Evolutionary conservation across 2,113 vertebrate genomes (phyloP).

Genomic region (Chionomys nivalis): DNA sequence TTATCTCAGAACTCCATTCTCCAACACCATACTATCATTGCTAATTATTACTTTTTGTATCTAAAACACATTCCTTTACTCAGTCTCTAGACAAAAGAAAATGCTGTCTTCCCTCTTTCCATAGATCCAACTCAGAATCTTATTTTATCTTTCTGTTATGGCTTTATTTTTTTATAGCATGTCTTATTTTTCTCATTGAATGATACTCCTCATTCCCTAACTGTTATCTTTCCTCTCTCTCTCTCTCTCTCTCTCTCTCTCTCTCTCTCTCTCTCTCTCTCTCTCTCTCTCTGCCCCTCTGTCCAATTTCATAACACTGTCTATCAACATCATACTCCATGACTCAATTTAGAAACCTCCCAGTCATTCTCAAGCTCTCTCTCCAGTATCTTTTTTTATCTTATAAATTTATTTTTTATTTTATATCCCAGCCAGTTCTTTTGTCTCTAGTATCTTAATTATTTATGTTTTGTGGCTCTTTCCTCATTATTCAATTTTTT

Average conservation of each 20-base stretch:
- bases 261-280: too few relatives aligned
- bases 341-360: not conserved
- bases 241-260: not conserved
- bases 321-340: not conserved
- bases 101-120: not conserved
- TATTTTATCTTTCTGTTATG: not conserved
- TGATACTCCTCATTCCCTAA: too few relatives aligned
- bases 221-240: not conserved
- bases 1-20: not conserved
- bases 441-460: not conserved
- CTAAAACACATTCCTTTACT: not conserved
- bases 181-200: not conserved
- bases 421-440: not conserved
- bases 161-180: not conserved
- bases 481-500: not conserved
- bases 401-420: not conserved
- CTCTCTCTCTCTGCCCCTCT: not conserved
- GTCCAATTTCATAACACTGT: not conserved
- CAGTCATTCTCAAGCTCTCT: not conserved
- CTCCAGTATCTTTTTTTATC: not conserved
- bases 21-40: not conserved
- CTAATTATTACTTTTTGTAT: not conserved
- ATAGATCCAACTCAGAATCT: not conserved
- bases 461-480: not conserved
- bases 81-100: not conserved